These are phyloP conservation scores for Zonotrichia albicollis DNA, from an alignment of 2,797 vertebrate species.

Conservation along the genomic window DNA sequence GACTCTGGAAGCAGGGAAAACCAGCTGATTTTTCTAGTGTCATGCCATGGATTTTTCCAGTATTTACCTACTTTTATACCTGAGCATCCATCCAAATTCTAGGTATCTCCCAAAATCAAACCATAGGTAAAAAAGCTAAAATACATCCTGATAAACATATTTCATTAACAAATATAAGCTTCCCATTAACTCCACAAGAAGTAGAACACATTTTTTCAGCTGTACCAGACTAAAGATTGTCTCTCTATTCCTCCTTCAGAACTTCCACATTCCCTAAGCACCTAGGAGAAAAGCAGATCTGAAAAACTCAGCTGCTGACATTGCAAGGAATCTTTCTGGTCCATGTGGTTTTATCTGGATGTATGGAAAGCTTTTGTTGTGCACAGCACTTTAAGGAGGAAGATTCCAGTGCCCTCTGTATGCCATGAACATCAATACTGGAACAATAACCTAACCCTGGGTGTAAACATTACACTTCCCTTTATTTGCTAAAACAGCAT, in stretches of 20 bases:
- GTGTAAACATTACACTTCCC: not conserved
- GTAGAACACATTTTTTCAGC: not conserved
- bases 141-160: not conserved
- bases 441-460: not conserved
- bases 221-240: not conserved
- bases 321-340: not conserved
- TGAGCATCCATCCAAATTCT: not conserved
- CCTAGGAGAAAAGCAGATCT: not conserved
- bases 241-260: not conserved
- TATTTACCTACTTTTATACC: not conserved
- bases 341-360: not conserved
- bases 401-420: not conserved
- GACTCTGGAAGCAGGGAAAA: not conserved
- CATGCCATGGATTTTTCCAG: not conserved
- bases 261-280: not conserved
- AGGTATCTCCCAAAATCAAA: not conserved
- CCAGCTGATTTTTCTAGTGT: not conserved
- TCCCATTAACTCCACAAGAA: not conserved
- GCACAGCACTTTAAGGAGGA: not conserved
- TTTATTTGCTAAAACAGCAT: constrained; percentile 1
- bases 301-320: not conserved
- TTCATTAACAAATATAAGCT: not conserved
- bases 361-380: not conserved
- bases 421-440: not conserved
- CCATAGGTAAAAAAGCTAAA: not conserved